Evolutionary conservation across 2,113 vertebrate species (phyloP), one percentile per base, ranked within the genome.

Genomic region (Nestor notabilis): DNA sequence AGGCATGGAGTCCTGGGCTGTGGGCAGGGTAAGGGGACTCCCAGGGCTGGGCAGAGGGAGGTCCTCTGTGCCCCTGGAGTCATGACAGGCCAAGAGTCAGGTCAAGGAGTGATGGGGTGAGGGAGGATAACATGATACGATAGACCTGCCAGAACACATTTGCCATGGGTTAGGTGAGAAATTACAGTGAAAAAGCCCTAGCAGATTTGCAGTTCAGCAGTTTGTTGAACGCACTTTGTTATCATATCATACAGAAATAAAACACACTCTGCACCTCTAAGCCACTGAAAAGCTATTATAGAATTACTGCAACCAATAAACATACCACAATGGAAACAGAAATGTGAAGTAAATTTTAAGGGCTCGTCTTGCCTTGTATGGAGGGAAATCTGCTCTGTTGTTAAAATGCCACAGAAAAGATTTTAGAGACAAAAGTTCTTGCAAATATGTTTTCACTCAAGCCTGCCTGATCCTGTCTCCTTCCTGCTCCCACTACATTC

Each of bases 391-490:
- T 58, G 21, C 39, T 85, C 53, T 87, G 28, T 13, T 89, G 49
- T 88, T 76, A 56, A 33, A 80, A 49, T 7, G 64, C 66, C 46
- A 63, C 29, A 55, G 71, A 60, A 75, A 68, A 89, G 2, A 31
- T 71, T 74, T 80, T 31, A 49, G 27, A 78, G 52, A 78, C 60
- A 81, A 68, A 89, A 77, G 18, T 37, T 90, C 44, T 82, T 65
- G 39, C 31, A 84, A 82, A 89, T 92, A 55, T 17, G n/a, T 92
- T 84, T 96, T 93, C 27, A 61, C 87, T 87, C 43, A 76, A 70
- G 39, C 56, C 33, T 93, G 8, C 50, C 35, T 52, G 33, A 37
- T 78, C 43, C 68, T 65, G 17, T 56, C 58, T 92, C 24, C 39
- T 84, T 92, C 47, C 39, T 79, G 27, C 50, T 94, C 55, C 55